Evolutionary conservation across 2,888 invertebrate genomes (phyloP), one percentile per base, ranked within the genome.

Genomic region (Protula sp.): DNA sequence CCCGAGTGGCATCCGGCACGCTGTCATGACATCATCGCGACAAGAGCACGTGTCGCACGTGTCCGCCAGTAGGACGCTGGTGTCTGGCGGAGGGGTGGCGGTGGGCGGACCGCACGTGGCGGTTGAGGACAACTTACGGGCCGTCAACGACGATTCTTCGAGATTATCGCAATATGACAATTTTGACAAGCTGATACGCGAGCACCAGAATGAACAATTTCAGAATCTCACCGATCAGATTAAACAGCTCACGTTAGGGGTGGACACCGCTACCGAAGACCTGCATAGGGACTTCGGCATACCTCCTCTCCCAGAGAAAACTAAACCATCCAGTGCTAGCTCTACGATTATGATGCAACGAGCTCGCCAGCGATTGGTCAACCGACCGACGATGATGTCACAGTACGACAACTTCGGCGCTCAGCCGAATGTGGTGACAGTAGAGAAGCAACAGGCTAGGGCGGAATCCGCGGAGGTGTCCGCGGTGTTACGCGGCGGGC

Each of bases 371-470:
- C 28, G 14, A 2, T 14, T 30, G 27, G 29, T n/a, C 1, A 27
- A 27, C 2, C 55, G 56, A 4, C 28, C 47, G 27, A 81, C 87
- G 54, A 84, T 86, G 62, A 84, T 86, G 50, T 88, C 88, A 38
- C 87, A 88, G 61, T 88, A 89, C 74, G 89, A 89, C 80, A 88
- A 89, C 75, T 86, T 88, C 14, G 50, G 28, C 50, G 14, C n/a
- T n/a, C n/a, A n/a, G n/a, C n/a, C n/a, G n/a, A n/a, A n/a, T n/a
- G n/a, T n/a, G n/a, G n/a, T n/a, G n/a, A n/a, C n/a, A n/a, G n/a
- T n/a, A n/a, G n/a, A n/a, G n/a, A n/a, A n/a, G n/a, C n/a, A n/a
- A n/a, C n/a, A n/a, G n/a, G n/a, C n/a, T n/a, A n/a, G n/a, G n/a
- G n/a, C n/a, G n/a, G n/a, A n/a, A n/a, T n/a, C n/a, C n/a, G n/a